Conservation (phyloP, 2,113 vertebrate genomes). For the Myotis lucifugus region DNA sequence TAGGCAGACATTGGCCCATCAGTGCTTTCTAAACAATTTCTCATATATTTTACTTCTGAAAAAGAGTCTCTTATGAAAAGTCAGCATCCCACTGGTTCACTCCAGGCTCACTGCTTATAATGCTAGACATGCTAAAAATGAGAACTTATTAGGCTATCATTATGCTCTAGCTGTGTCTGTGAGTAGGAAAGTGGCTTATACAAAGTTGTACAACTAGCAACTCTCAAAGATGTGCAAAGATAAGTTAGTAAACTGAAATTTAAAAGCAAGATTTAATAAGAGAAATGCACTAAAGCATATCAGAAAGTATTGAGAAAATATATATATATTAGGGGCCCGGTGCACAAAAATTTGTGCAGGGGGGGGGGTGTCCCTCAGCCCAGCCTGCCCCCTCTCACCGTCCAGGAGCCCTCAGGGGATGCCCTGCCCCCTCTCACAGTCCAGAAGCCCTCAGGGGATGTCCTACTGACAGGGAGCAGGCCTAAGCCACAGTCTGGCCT, state of each 20-base stretch:
- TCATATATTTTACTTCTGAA: conserved; percentile 39
- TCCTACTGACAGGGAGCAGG: too few relatives aligned
- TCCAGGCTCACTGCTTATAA: neutral
- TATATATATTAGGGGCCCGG: too few relatives aligned
- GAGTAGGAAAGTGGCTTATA: neutral
- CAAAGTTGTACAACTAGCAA: neutral
- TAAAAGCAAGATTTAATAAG: neutral
- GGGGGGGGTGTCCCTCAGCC: too few relatives aligned
- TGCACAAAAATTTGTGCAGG: too few relatives aligned
- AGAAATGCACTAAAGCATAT: neutral
- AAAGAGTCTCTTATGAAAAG: conserved; percentile 24
- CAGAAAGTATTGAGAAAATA: neutral
- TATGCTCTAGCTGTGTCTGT: conserved; percentile 19
- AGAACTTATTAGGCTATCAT: conserved; percentile 54
- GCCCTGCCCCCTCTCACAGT: too few relatives aligned
- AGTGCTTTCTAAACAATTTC: neutral
- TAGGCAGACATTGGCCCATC: neutral
- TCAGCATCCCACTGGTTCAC: neutral
- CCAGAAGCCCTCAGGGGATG: too few relatives aligned
- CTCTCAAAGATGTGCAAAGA: neutral
- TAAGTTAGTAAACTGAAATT: conserved; percentile 12
- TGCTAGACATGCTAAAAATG: conserved; percentile 57
- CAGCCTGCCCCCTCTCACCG: too few relatives aligned
- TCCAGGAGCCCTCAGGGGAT: too few relatives aligned
- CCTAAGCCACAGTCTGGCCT: too few relatives aligned